These are phyloP conservation scores for Melanotaenia trifasciata DNA, from an alignment of 2,797 vertebrate genomes.

Conservation along the genomic window DNA sequence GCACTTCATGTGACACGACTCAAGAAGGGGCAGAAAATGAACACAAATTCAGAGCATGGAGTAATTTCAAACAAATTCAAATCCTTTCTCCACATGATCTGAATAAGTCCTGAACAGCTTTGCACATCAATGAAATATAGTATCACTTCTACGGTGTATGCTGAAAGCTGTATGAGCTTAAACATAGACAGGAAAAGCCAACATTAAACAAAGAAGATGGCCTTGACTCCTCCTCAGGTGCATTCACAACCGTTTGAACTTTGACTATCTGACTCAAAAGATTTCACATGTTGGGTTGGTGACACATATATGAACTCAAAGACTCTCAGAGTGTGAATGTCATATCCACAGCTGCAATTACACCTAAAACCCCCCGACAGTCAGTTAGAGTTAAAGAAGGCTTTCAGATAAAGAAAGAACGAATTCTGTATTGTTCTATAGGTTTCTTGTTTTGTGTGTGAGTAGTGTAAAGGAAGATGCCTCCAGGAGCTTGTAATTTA, in stretches of 20 bases:
- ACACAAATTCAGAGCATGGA: not conserved
- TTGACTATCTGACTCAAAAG: not conserved
- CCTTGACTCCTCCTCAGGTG: not conserved
- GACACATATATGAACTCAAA: not conserved
- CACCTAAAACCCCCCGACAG: too few species aligned
- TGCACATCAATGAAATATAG: not conserved
- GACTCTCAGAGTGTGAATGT: not conserved
- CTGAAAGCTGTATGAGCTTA: too few species aligned
- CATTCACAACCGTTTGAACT: not conserved
- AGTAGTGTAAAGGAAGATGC: not conserved
- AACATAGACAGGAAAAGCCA: too few species aligned
- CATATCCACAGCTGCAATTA: too few species aligned
- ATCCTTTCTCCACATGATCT: not conserved
- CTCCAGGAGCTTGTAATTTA: not conserved
- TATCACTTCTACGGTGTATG: not conserved
- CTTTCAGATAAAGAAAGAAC: not conserved
- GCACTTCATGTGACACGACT: not conserved
- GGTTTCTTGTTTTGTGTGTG: not conserved
- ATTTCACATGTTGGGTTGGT: not conserved
- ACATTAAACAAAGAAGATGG: not conserved
- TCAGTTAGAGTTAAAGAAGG: too few species aligned
- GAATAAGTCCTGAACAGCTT: not conserved
- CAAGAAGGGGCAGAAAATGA: not conserved
- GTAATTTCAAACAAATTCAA: not conserved
- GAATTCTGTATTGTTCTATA: too few species aligned